Evolutionary conservation across 2,113 vertebrate species (phyloP), one percentile per base, ranked within the genome.

Genomic region (Paralichthys olivaceus): DNA sequence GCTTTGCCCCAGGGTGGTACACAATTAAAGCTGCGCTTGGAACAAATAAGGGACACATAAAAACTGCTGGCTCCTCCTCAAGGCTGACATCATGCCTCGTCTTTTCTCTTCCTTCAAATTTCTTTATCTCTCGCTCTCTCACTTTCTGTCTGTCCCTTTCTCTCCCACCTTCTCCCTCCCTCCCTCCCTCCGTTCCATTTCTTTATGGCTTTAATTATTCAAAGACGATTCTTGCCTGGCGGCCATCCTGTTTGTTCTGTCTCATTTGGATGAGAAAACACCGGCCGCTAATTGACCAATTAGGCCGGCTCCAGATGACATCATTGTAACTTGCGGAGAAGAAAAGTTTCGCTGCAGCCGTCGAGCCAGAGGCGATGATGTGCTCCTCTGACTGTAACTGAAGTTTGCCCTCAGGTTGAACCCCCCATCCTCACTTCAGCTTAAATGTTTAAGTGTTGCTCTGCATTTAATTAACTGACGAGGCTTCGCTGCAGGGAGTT

Each of bases 31-130:
- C 84, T 95, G 72, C 25, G 91, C 93, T 94, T 96, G 95, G 95
- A 94, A 90, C 85, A 89, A 93, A 94, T 89, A 91, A 91, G 89
- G 92, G 94, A 95, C 94, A 95, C 94, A 95, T 79, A 26, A 14
- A 95, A 95, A 94, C 94, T 91, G 90, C 95, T 98, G 97, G 97
- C 96, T 94, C 81, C 80, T 91, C 91, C 94, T 97, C 95, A 96
- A 96, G 93, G 89, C 96, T 98, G 96, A 97, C 96, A 96, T 97
- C 97, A 98, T 96, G 93, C 94, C 14, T 70, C 49, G 55, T 60
- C 69, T 69, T 51, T 15, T n/a, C 49, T 53, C 49, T 22, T 61
- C 59, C 51, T 70, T 75, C 8, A 81, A 73, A 81, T 65, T 29
- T 79, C 57, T 51, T 57, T 70, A 59, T 83, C 73, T 66, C 77